Evolutionary conservation across 2,797 vertebrate genomes (phyloP).

Genomic region (Paramormyrops hopkinsi): DNA sequence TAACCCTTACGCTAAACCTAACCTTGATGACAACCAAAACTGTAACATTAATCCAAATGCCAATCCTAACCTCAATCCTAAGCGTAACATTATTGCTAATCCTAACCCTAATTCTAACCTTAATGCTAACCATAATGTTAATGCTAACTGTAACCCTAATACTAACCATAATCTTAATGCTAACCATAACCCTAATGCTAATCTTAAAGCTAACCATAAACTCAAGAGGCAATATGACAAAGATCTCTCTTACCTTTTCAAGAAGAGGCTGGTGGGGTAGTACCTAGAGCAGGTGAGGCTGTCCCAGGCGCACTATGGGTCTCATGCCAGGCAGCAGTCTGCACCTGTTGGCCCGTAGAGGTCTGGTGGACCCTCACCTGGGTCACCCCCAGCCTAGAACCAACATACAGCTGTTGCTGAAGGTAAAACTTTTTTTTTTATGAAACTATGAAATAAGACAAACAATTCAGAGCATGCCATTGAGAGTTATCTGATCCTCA

Average conservation of each 20-base stretch:
- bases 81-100: no score
- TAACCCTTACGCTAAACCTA: no score
- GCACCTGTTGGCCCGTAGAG: conserved; percentile 89
- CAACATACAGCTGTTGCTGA: conserved; percentile 90
- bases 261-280: conserved; percentile 72
- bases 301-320: conserved; percentile 95
- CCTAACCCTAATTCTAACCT: neutral
- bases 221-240: neutral
- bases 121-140: neutral
- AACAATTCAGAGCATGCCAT: neutral
- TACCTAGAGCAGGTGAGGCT: conserved; percentile 85
- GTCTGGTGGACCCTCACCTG: conserved; percentile 85
- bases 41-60: no score
- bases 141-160: neutral
- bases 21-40: no score
- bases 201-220: neutral
- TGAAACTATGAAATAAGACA: neutral
- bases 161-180: neutral
- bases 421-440: neutral
- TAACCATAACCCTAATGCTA: neutral
- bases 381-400: conserved; percentile 70
- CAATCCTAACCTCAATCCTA: no score
- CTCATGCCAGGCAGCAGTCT: conserved; percentile 88
- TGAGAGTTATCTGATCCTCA: neutral
- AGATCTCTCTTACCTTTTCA: conserved; percentile 71